These are phyloP conservation scores for Diacarnus erythraeanus DNA, from an alignment of 37 sponge, comb jelly and placozoan species.

Conservation along the genomic window DNA sequence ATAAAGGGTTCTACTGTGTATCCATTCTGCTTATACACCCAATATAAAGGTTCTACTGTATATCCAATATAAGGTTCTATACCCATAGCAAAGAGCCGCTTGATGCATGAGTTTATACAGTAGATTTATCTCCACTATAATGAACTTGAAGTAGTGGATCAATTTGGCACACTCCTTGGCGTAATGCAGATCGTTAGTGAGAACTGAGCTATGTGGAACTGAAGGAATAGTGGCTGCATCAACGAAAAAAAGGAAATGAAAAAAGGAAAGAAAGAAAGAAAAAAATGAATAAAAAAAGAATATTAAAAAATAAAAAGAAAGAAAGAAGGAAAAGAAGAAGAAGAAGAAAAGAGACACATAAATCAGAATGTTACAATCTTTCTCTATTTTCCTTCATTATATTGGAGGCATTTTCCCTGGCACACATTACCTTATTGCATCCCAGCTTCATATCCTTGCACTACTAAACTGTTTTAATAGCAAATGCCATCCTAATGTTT, in stretches of 20 bases:
- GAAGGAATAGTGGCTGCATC: conserved; percentile 19
- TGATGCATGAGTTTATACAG: conserved; percentile 71
- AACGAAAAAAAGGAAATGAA: no score
- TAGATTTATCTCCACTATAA: conserved; percentile 38
- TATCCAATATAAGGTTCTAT: neutral
- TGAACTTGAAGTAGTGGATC: conserved; percentile 21
- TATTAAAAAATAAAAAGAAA: neutral
- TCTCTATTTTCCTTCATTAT: no score
- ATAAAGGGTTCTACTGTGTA: no score
- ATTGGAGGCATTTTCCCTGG: no score
- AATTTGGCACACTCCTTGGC: conserved; percentile 58
- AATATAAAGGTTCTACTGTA: no score
- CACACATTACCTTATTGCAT: no score
- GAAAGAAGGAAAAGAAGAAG: neutral
- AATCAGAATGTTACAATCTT: no score
- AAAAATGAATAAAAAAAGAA: no score
- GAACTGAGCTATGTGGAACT: conserved; percentile 9
- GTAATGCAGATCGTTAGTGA: conserved; percentile 4
- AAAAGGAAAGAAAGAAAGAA: neutral
- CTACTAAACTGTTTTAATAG: no score
- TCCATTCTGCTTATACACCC: no score
- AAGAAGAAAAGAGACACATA: no score
- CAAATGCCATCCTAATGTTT: neutral
- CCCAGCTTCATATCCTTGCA: no score
- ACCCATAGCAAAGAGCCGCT: conserved; percentile 56